These are phyloP conservation scores for Nasonia longicornis DNA, from an alignment of 1,140 invertebrate genomes.

Conservation along the genomic window DNA sequence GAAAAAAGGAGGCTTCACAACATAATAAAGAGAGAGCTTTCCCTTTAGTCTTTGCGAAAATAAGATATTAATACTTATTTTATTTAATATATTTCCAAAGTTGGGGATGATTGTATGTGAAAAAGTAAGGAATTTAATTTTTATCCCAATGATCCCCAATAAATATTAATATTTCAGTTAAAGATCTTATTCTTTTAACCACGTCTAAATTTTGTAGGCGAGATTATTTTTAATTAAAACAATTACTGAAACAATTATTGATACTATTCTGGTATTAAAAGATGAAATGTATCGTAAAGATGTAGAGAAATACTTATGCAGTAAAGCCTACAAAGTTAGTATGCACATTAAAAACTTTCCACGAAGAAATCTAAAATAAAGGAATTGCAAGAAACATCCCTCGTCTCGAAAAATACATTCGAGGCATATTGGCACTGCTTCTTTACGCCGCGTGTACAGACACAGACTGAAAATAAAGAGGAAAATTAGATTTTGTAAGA, in stretches of 20 bases:
- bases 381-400: conserved; percentile 37
- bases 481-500: conserved; percentile 25
- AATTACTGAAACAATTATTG: neutral
- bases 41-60: no score
- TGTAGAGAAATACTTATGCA: neutral
- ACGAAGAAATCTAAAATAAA: conserved; percentile 26
- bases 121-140: no score
- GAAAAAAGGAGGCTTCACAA: neutral
- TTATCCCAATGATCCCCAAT: no score
- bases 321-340: neutral
- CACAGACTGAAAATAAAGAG: conserved; percentile 57
- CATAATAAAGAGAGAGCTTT: no score
- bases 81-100: neutral
- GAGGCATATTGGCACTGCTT: conserved; percentile 48
- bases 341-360: neutral
- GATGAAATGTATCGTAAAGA: neutral
- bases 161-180: no score
- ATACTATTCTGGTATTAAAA: neutral
- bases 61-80: neutral
- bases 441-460: conserved; percentile 66
- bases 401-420: conserved; percentile 36
- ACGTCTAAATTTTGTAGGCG: no score
- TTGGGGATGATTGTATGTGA: no score
- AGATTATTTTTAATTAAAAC: neutral
- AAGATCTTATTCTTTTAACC: no score